These are phyloP conservation scores for Temnothorax ravouxi DNA, from an alignment of 2,888 invertebrate species.

Conservation along the genomic window DNA sequence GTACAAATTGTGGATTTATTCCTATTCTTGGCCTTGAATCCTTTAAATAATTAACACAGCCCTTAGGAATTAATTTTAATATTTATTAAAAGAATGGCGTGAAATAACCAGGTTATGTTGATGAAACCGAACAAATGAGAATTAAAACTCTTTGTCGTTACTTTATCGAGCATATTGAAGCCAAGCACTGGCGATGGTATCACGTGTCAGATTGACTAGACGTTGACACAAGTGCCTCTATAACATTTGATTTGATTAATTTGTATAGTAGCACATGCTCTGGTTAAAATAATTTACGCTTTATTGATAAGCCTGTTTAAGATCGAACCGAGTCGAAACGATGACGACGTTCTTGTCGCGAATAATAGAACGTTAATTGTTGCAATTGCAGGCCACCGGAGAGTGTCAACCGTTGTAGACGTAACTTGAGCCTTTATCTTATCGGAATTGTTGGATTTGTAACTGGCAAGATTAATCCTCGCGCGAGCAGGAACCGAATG, in stretches of 20 bases:
- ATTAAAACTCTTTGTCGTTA: constrained; percentile 5
- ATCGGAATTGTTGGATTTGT: constrained; percentile 28
- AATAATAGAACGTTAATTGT: constrained; percentile 34
- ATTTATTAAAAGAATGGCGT: background rate
- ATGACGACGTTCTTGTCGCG: background rate
- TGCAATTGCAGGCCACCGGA: background rate
- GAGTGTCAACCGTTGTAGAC: background rate
- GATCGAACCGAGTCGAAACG: constrained; percentile 33
- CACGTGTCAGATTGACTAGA: constrained; percentile 22
- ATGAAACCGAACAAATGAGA: constrained; percentile 9
- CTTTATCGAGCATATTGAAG: background rate
- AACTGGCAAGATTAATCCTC: background rate
- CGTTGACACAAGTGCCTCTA: constrained; percentile 34
- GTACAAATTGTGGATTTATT: constrained; percentile 11
- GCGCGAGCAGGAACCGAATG: constrained; percentile 3
- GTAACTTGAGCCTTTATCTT: constrained; percentile 22
- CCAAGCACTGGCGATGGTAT: background rate
- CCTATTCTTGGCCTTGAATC: background rate
- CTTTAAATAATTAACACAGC: constrained; percentile 1
- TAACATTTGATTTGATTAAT: constrained; percentile 37
- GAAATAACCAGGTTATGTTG: background rate
- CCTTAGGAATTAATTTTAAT: background rate
- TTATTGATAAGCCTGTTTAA: constrained; percentile 29
- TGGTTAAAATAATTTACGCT: constrained; percentile 36
- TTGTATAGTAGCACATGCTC: background rate